A percentile compares a stretch with the other conserved stretches of the same genome.
These are phyloP conservation scores for Equus quagga DNA, from an alignment of 2,113 vertebrate genomes.

Conservation along the genomic window DNA sequence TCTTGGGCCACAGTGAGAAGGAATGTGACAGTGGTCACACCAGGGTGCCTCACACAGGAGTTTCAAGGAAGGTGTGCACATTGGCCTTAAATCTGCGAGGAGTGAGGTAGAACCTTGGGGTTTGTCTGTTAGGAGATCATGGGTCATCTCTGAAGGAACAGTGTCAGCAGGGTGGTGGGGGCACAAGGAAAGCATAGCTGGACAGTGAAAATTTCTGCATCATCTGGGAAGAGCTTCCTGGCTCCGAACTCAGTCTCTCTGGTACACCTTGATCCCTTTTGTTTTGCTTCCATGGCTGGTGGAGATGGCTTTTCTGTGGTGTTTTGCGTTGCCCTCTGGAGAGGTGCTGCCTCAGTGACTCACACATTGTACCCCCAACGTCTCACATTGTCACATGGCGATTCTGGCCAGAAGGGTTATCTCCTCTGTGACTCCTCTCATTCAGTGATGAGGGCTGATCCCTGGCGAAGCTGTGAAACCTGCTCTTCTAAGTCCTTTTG, in stretches of 20 bases:
- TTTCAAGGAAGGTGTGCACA: background rate
- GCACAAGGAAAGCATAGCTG: background rate
- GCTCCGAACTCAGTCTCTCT: background rate
- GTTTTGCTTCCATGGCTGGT: background rate
- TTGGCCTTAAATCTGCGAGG: background rate
- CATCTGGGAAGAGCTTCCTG: background rate
- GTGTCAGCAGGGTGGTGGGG: background rate
- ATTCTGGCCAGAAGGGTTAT: background rate
- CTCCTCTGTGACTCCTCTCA: background rate
- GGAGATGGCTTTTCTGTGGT: background rate
- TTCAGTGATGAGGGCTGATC: background rate
- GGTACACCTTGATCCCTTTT: background rate
- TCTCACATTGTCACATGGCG: background rate
- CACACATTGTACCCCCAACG: background rate
- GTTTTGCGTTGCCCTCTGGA: background rate
- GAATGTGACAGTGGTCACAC: background rate
- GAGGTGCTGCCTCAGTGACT: background rate
- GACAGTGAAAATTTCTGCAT: background rate
- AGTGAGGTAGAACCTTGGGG: background rate
- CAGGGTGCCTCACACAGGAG: background rate
- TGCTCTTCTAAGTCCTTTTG: background rate
- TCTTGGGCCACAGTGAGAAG: background rate
- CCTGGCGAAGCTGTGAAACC: background rate
- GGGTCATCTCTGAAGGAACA: background rate
- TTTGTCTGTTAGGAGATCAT: background rate